Evolutionary conservation across 2,888 invertebrate species (phyloP).

Genomic region (Drosophila prolongata): DNA sequence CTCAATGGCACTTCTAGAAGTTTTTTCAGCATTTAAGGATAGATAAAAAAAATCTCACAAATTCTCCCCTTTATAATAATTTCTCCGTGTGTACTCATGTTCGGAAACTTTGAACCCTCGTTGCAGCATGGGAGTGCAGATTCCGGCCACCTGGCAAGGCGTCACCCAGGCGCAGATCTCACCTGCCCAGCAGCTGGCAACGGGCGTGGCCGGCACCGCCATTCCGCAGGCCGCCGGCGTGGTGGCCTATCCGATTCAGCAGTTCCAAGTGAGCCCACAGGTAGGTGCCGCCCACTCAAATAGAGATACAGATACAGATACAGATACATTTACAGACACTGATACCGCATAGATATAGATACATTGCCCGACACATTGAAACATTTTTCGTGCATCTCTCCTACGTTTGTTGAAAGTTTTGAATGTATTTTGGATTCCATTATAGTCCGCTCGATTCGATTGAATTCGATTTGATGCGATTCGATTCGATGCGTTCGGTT

Average conservation of each 20-base stretch:
- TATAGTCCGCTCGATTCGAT: conserved; percentile 24
- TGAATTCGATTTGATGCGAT: conserved; percentile 11
- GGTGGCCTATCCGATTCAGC: conserved; percentile 95
- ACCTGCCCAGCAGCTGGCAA: conserved; percentile 88
- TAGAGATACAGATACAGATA: conserved; percentile 15
- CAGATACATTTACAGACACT: conserved; percentile 22
- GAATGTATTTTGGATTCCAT: conserved; percentile 50
- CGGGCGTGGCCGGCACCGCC: conserved; percentile 88
- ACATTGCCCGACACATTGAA: conserved; percentile 42
- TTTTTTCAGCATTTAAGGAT: no score
- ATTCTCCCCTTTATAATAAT: not conserved
- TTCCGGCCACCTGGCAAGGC: conserved; percentile 91
- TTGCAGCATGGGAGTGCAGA: conserved; percentile 92
- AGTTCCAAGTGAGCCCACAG: conserved; percentile 91
- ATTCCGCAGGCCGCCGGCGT: conserved; percentile 91
- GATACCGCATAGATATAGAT: conserved; percentile 17
- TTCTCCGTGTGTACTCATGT: conserved; percentile 34
- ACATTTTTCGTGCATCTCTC: conserved; percentile 50
- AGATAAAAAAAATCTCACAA: no score
- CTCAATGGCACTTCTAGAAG: no score
- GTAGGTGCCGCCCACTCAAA: conserved; percentile 73
- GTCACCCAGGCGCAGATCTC: conserved; percentile 90
- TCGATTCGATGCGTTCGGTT: conserved; percentile 25
- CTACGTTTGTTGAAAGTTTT: conserved; percentile 58
- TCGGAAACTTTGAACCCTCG: conserved; percentile 20